Evolutionary conservation across 1,140 invertebrate genomes (phyloP).

Genomic region (Polyergus mexicanus): DNA sequence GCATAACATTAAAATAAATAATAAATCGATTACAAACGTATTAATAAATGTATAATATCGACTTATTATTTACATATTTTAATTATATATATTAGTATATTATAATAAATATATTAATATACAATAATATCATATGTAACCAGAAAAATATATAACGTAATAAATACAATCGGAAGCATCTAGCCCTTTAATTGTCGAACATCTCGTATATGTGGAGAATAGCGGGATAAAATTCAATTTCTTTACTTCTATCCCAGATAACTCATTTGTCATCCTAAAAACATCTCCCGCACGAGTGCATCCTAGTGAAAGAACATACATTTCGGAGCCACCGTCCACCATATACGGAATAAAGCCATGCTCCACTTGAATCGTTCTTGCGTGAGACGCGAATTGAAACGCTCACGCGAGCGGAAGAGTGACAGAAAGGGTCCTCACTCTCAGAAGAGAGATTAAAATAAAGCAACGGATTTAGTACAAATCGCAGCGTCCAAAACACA

Average conservation of each 20-base stretch:
- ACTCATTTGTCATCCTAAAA: conserved; percentile 11
- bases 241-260: conserved; percentile 10
- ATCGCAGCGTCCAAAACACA: not conserved
- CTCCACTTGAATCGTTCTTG: conserved; percentile 27
- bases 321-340: conserved; percentile 1
- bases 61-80: too few relatives aligned
- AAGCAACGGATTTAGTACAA: not conserved
- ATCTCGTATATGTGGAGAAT: not conserved
- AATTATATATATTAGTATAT: too few relatives aligned
- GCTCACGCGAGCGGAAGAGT: not conserved
- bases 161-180: not conserved
- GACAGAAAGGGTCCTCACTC: not conserved
- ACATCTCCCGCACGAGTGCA: not conserved
- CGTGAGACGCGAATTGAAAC: conserved; percentile 25
- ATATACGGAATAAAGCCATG: conserved; percentile 30
- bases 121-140: too few relatives aligned
- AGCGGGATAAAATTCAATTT: not conserved
- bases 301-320: conserved; percentile 9
- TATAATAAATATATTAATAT: too few relatives aligned
- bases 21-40: too few relatives aligned
- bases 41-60: too few relatives aligned
- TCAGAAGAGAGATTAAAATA: conserved; percentile 4
- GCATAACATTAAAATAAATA: too few relatives aligned
- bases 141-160: not conserved
- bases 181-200: not conserved